A percentile compares a stretch with the other conserved stretches of the same genome.
Evolutionary conservation across 1,140 invertebrate species (phyloP).

Genomic region (Ceratoteleas bidentatus): DNA sequence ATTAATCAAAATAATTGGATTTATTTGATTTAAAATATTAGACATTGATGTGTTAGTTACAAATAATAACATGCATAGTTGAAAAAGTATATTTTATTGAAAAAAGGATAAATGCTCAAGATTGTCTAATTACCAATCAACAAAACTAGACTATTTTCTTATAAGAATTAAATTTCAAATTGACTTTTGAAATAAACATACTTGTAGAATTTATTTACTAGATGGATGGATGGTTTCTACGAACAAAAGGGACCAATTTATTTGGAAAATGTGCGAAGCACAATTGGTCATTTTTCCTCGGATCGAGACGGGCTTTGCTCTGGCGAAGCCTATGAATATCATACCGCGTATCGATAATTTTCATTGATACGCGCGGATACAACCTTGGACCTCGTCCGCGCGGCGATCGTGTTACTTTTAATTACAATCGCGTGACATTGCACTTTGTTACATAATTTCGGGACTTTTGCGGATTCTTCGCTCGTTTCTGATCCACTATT

Average conservation of each 20-base stretch:
- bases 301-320: not conserved
- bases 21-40: not conserved
- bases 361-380: conserved; percentile 43
- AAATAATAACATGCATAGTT: too few relatives aligned
- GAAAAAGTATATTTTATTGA: too few relatives aligned
- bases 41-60: too few relatives aligned
- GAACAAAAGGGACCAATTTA: too few relatives aligned
- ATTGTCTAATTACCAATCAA: too few relatives aligned
- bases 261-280: too few relatives aligned
- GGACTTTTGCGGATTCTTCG: conserved; percentile 42
- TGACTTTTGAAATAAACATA: too few relatives aligned
- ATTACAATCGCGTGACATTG: conserved; percentile 67
- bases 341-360: conserved; percentile 42
- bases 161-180: too few relatives aligned
- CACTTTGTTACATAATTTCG: conserved; percentile 70
- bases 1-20: not conserved
- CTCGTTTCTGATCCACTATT: conserved; percentile 27
- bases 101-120: too few relatives aligned
- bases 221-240: not conserved
- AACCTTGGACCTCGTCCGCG: conserved; percentile 59
- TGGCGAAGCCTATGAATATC: conserved; percentile 20
- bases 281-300: not conserved
- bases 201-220: too few relatives aligned
- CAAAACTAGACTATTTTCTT: too few relatives aligned
- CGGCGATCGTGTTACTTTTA: conserved; percentile 54